These are phyloP conservation scores for Pangasianodon hypophthalmus DNA, from an alignment of 2,113 vertebrate genomes.

Conservation along the genomic window DNA sequence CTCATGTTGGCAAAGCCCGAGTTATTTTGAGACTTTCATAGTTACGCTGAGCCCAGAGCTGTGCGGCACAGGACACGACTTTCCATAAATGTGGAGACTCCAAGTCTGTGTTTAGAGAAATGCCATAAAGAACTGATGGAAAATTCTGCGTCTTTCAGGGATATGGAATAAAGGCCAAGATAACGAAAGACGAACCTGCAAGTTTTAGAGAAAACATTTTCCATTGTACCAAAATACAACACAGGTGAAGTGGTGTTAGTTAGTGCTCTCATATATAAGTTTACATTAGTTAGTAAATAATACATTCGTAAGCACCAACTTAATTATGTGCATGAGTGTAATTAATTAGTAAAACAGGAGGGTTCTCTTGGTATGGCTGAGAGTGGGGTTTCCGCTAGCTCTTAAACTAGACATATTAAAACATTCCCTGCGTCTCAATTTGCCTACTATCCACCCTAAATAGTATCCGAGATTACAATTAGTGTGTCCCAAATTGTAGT, in stretches of 20 bases:
- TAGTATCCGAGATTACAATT: too few species aligned
- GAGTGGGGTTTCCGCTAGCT: background rate
- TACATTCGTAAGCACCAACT: background rate
- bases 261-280: background rate
- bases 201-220: conserved; percentile 11
- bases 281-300: too few species aligned
- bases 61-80: conserved; percentile 65
- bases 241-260: conserved; percentile 8
- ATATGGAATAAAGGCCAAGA: conserved; percentile 51
- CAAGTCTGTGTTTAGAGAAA: conserved; percentile 41
- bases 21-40: conserved; percentile 63
- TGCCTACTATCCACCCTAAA: too few species aligned
- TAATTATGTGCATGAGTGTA: background rate
- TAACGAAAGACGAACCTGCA: conserved; percentile 45
- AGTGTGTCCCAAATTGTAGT: too few species aligned
- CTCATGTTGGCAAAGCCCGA: conserved; percentile 34
- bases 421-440: too few species aligned
- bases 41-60: conserved; percentile 62
- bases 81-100: conserved; percentile 64
- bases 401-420: background rate
- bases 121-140: conserved; percentile 66
- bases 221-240: background rate
- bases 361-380: background rate
- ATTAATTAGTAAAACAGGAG: background rate
- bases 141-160: conserved; percentile 60